Percentiles rank a stretch among this genome's conserved stretches.
Conservation (phyloP, 2,113 vertebrate genomes). For the Podarcis raffonei region DNA sequence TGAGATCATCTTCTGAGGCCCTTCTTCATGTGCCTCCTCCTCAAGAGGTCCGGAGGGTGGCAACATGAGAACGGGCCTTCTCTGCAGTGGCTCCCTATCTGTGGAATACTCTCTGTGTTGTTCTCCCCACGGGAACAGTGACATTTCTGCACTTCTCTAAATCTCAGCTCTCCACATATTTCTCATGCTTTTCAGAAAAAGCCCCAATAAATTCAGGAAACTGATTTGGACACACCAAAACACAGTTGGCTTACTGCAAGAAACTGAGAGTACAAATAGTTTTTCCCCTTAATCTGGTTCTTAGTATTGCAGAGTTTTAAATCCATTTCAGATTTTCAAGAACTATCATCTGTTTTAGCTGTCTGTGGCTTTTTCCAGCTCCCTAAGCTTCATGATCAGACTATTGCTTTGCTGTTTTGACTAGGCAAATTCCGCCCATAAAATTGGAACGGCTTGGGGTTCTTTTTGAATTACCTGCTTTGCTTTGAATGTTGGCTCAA, state of each 20-base stretch:
- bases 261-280: background rate
- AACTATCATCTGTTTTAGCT: background rate
- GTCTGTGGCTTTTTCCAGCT: background rate
- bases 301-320: background rate
- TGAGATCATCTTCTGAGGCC: too few species aligned
- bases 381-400: too few species aligned
- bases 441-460: background rate
- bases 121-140: background rate
- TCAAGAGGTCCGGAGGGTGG: too few species aligned
- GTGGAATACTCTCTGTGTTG: too few species aligned
- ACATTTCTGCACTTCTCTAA: background rate
- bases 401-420: too few species aligned
- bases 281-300: background rate
- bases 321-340: background rate
- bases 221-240: background rate
- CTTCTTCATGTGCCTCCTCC: too few species aligned
- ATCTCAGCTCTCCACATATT: too few species aligned
- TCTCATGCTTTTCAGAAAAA: background rate
- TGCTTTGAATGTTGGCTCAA: fast-evolving
- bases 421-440: fast-evolving
- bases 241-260: background rate
- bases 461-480: background rate
- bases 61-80: too few species aligned
- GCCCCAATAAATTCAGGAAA: background rate
- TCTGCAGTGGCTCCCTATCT: too few species aligned